phyloP scores from a whole-genome alignment of 2,797 vertebrate genomes.

The Eurystomus glaucurus region DNA sequence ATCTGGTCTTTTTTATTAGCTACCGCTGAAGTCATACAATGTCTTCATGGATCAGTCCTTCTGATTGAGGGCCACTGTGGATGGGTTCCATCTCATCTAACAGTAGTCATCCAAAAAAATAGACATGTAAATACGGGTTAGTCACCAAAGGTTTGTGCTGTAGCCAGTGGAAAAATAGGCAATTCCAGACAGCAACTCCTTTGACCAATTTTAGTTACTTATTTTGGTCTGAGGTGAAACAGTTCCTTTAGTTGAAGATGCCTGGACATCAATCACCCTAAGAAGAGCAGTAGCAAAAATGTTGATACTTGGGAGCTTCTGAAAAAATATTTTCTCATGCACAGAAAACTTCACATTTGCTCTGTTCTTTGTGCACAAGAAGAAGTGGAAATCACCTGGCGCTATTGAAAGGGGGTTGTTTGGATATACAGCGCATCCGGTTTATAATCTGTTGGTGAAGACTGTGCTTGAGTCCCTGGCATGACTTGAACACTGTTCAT shows the following conservation, averaged over 20 bases:
- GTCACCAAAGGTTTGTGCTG: not conserved
- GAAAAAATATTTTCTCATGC: not conserved
- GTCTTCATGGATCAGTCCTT: not conserved
- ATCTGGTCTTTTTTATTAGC: not conserved
- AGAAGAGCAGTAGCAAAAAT: not conserved
- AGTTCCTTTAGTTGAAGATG: not conserved
- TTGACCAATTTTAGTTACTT: not conserved
- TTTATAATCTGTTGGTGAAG: not conserved
- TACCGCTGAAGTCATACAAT: not conserved
- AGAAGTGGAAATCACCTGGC: not conserved
- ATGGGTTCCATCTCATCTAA: not conserved
- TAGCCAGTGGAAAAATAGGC: not conserved
- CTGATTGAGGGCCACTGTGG: not conserved
- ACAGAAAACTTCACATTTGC: not conserved
- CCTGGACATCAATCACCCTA: not conserved
- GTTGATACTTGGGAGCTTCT: not conserved
- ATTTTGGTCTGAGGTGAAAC: not conserved
- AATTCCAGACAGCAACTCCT: not conserved
- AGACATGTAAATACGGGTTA: not conserved
- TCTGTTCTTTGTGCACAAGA: not conserved
- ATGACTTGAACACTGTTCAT: not conserved
- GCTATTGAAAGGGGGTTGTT: not conserved
- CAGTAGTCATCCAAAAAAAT: not conserved
- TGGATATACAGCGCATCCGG: no score
- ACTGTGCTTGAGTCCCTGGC: accelerated